Conservation (phyloP, 1,140 invertebrate genomes). For the Hypsibius dujardini region DNA sequence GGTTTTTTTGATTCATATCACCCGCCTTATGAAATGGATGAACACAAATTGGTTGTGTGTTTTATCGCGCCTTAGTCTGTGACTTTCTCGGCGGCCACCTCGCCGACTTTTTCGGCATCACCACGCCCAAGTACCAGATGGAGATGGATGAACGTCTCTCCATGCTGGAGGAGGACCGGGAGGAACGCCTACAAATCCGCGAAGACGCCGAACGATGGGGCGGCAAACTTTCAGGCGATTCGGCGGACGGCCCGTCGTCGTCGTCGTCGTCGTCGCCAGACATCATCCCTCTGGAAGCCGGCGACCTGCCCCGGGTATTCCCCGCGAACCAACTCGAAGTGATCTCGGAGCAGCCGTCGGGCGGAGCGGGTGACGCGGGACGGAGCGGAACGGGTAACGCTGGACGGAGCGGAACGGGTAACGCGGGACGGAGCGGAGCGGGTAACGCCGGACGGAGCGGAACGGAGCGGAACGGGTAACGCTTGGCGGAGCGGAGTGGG, state of each 20-base stretch:
- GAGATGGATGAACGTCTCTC: constrained; percentile 63
- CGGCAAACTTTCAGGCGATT: neutral
- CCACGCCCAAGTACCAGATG: constrained; percentile 70
- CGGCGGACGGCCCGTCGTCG: neutral
- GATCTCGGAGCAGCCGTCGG: neutral
- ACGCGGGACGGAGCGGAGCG: too few species aligned
- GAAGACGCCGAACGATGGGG: neutral
- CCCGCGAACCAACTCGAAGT: neutral
- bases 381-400: too few species aligned
- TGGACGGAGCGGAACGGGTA: too few species aligned
- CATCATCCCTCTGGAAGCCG: neutral
- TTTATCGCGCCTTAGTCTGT: too few species aligned
- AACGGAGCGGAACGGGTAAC: too few species aligned
- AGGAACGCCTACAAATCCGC: neutral
- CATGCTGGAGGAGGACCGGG: constrained; percentile 32
- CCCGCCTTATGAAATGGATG: too few species aligned
- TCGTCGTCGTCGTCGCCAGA: too few species aligned
- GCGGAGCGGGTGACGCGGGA: neutral
- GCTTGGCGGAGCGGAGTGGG: too few species aligned
- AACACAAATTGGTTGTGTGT: too few species aligned
- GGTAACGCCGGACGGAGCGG: too few species aligned
- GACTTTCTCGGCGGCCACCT: constrained; percentile 65
- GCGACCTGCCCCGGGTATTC: neutral
- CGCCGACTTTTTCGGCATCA: constrained; percentile 70
- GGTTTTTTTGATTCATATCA: too few species aligned